Evolutionary conservation across 2,797 vertebrate species (phyloP).

Genomic region (Artibeus jamaicensis): DNA sequence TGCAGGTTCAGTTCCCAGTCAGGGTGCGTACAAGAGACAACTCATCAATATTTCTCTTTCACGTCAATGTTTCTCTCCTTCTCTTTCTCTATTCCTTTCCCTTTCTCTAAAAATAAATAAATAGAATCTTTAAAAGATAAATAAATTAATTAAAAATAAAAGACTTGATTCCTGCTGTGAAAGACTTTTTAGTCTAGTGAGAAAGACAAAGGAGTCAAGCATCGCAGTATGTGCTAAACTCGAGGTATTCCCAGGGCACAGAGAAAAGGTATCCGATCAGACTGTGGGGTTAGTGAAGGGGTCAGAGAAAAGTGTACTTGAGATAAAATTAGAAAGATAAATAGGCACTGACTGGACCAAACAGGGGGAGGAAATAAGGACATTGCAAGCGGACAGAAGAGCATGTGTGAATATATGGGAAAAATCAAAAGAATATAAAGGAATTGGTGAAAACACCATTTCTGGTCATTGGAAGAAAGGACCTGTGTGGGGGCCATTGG

Average conservation of each 20-base stretch:
- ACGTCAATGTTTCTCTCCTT: background rate
- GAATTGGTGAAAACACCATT: background rate
- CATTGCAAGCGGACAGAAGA: background rate
- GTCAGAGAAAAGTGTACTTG: background rate
- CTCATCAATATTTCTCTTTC: background rate
- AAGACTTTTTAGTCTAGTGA: background rate
- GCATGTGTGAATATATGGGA: background rate
- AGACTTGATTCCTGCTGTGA: background rate
- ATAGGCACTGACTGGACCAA: background rate
- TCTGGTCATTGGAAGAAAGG: background rate
- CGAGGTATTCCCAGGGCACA: background rate
- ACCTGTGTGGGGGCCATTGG: background rate
- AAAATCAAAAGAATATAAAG: background rate
- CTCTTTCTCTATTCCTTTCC: background rate
- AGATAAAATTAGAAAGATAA: slow-evolving; percentile 25
- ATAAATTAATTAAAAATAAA: background rate
- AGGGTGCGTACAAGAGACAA: background rate
- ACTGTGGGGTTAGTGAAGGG: background rate
- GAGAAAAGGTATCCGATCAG: background rate
- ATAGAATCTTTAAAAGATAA: background rate
- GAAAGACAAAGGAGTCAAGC: background rate
- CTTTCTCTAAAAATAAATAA: background rate
- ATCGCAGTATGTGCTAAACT: background rate
- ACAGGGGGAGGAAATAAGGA: background rate
- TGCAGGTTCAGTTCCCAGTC: background rate